These are phyloP conservation scores for Willowsia nigromaculata DNA, from an alignment of 2,888 invertebrate genomes.

Conservation along the genomic window DNA sequence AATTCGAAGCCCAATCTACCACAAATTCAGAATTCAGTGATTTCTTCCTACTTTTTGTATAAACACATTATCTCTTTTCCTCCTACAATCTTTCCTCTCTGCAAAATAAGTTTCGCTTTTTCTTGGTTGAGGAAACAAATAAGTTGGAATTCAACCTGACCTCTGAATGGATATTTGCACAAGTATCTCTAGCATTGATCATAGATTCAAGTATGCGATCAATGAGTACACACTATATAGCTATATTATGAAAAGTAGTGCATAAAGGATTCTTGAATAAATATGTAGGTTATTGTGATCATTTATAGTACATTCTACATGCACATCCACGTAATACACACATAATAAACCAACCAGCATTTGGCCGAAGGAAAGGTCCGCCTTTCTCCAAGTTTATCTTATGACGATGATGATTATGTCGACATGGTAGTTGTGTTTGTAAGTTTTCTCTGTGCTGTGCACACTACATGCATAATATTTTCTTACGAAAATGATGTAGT, in stretches of 20 bases:
- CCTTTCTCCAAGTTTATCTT: not conserved
- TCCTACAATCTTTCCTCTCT: not conserved
- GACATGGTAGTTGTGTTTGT: not conserved
- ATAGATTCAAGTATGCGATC: not conserved
- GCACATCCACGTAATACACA: not conserved
- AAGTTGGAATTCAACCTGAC: not conserved
- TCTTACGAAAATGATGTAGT: not conserved
- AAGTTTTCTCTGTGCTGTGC: not conserved
- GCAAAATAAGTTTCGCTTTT: not conserved
- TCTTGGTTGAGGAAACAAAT: not conserved
- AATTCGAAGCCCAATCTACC: not conserved
- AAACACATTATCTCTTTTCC: not conserved
- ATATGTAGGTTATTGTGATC: not conserved
- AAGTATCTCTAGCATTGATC: not conserved
- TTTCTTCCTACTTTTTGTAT: not conserved
- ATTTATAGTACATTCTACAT: not conserved
- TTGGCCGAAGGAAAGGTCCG: not conserved
- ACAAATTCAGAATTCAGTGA: not conserved
- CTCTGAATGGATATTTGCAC: not conserved
- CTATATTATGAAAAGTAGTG: not conserved
- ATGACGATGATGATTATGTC: conserved; percentile 10
- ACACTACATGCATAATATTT: not conserved
- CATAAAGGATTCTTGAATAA: not conserved
- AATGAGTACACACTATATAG: not conserved
- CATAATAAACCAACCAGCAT: not conserved